These are phyloP conservation scores for Neodiprion pinetum DNA, from an alignment of 1,140 invertebrate genomes.

Conservation along the genomic window DNA sequence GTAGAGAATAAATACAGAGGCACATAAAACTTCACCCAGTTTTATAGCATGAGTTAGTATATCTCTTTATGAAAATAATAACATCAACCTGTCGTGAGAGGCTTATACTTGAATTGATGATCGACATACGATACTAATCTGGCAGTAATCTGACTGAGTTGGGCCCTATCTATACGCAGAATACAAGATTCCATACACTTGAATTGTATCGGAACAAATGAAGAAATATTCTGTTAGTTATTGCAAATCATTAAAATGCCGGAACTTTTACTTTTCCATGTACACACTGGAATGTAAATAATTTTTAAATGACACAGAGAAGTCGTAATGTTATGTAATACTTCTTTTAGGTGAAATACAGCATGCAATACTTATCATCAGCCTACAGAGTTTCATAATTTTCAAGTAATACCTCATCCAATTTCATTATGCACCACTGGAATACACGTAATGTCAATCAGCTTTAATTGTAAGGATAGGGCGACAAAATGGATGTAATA, in stretches of 20 bases:
- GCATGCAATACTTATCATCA: too few relatives aligned
- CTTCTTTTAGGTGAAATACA: too few relatives aligned
- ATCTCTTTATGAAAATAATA: neutral
- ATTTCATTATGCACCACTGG: too few relatives aligned
- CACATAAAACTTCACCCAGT: neutral
- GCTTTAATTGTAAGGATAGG: neutral
- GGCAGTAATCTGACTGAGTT: too few relatives aligned
- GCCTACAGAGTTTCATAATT: too few relatives aligned
- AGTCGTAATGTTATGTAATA: too few relatives aligned
- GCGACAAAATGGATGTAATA: constrained; percentile 15
- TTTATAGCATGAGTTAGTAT: neutral
- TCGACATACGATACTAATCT: neutral
- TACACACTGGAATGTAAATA: constrained; percentile 18
- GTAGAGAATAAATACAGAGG: neutral
- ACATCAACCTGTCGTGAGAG: neutral
- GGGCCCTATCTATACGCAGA: too few relatives aligned
- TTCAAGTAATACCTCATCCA: too few relatives aligned
- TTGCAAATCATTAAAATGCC: constrained; percentile 11
- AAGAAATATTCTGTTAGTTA: neutral
- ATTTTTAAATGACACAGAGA: too few relatives aligned
- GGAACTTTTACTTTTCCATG: constrained; percentile 9
- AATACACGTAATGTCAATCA: too few relatives aligned
- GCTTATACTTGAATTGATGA: neutral
- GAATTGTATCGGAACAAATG: neutral
- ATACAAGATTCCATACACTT: too few relatives aligned